Percentiles rank a stretch among this genome's conserved stretches.
Evolutionary conservation across 2,888 invertebrate genomes (phyloP).

Genomic region (Pollenia angustigena): DNA sequence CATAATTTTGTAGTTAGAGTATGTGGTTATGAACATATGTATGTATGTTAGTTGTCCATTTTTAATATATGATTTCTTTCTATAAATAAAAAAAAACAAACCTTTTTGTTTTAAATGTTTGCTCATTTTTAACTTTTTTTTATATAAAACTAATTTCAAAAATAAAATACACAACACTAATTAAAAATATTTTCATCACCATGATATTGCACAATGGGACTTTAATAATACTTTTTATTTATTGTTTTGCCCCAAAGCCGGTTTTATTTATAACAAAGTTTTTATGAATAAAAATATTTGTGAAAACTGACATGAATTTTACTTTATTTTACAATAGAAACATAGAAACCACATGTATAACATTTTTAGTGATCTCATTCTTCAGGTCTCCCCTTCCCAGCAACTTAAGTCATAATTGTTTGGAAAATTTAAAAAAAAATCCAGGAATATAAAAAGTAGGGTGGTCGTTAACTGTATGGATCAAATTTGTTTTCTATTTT

Average conservation of each 20-base stretch:
- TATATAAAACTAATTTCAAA: not conserved
- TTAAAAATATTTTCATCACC: conserved; percentile 1
- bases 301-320: not conserved
- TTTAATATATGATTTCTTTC: no score
- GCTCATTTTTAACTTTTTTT: not conserved
- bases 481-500: no score
- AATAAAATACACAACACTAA: not conserved
- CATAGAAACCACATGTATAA: not conserved
- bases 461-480: no score
- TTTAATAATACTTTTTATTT: not conserved
- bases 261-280: not conserved
- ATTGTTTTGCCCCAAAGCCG: no score
- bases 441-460: not conserved
- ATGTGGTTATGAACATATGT: no score
- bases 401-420: conserved; percentile 4
- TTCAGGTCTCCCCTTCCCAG: not conserved
- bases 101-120: not conserved
- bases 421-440: not conserved
- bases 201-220: conserved; percentile 4
- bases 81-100: not conserved
- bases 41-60: no score
- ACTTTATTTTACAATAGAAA: not conserved
- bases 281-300: not conserved
- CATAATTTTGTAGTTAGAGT: no score
- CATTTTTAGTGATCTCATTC: not conserved